Percentiles rank a stretch among this genome's conserved stretches.
These are phyloP conservation scores for mouse (Mus musculus) DNA, from an alignment of 2,113 vertebrate species.

Conservation along the genomic window GRCm39 chr8:16806501-16807000, in stretches of 20 bases:
- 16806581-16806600: neutral
- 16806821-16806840: neutral
- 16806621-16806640: neutral
- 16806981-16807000: neutral
- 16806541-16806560: neutral
- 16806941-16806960: neutral
- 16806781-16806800: neutral
- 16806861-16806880: neutral
- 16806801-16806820: neutral
- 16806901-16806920: neutral
- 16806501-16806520: neutral
- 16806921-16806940: neutral
- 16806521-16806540: neutral
- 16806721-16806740: neutral
- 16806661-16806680: neutral
- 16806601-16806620: neutral
- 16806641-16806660: neutral
- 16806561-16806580: neutral
- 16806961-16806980: neutral
- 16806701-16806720: neutral
- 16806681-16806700: neutral
- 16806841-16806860: neutral
- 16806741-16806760: neutral
- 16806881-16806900: too few relatives aligned
- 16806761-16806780: neutral